Evolutionary conservation across 2,888 invertebrate species (phyloP), one percentile per base, ranked within the genome.

Genomic region (Oscheius sp.): DNA sequence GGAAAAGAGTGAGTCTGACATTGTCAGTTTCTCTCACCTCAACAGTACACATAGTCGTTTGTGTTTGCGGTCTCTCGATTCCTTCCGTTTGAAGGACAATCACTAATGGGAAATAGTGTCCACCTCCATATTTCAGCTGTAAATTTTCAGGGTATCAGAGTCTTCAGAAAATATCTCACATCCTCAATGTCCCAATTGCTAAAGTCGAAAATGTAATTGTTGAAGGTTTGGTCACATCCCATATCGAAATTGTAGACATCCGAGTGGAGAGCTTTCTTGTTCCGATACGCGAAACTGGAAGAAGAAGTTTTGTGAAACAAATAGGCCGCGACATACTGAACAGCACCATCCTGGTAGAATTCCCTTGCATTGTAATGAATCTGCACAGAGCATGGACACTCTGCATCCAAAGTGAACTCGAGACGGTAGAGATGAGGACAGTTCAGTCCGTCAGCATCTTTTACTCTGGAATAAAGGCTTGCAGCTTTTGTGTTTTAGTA

Each of bases 361-460:
- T 99, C 98, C 1, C 94, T 93, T 88, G 96, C 96, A 90, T 97
- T 96, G 90, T 96, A 97, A 90, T 95, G 94, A 81, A 99, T 93
- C 48, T 95, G 96, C 78, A 99, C 95, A 33, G 95, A 94, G 91
- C 96, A 96, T 86, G 94, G 92, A 3, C 94, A 94, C 90, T 99
- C 99, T 89, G 95, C 94, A 90, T 99, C 99, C 91, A 99, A 97
- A 1, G 94, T 94, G 89, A 99, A 99, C 91, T 98, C 97, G 87
- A 99, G 94, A 89, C 96, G 96, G 89, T 96, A 97, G 63, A 93
- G 86, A 29, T 85, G 82, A 7, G 77, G 74, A n/a, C 87, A 73
- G n/a, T 57, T 66, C 10, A 57, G 55, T 21, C 81, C 76, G 29
- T 79, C 76, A 35, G 78, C 78, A 51, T 73, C 75, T 62, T 77